Evolutionary conservation across 2,888 invertebrate genomes (phyloP).

Genomic region (Cepaea hortensis): DNA sequence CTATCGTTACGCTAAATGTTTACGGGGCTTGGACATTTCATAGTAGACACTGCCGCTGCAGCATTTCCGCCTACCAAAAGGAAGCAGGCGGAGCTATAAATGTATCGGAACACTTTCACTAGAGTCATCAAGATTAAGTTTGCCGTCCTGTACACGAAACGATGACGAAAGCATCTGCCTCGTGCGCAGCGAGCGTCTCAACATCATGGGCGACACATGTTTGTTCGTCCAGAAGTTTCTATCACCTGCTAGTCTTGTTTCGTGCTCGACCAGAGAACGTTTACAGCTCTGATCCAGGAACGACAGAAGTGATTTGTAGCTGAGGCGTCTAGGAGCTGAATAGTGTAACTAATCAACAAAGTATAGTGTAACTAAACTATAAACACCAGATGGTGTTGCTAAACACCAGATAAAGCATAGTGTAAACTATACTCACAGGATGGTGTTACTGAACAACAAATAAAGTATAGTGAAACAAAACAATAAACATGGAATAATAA

Average conservation of each 20-base stretch:
- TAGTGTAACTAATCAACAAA: too few species aligned
- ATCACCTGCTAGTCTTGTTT: slow-evolving; percentile 6
- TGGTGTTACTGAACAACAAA: too few species aligned
- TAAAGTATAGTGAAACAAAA: too few species aligned
- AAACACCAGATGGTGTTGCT: too few species aligned
- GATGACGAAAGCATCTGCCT: slow-evolving; percentile 14
- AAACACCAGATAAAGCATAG: too few species aligned
- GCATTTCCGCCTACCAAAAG: not conserved
- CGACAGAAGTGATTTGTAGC: not conserved
- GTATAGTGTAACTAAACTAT: too few species aligned
- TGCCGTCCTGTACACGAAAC: not conserved
- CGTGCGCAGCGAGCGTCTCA: not conserved
- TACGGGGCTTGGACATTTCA: slow-evolving; percentile 4
- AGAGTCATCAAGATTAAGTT: slow-evolving; percentile 6
- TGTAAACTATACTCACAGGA: too few species aligned
- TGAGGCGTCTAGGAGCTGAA: too few species aligned
- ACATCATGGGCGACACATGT: slow-evolving; percentile 10
- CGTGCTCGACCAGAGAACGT: not conserved
- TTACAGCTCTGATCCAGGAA: not conserved
- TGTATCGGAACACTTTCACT: not conserved
- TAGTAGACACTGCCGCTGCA: slow-evolving; percentile 11
- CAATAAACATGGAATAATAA: too few species aligned
- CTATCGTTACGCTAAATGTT: slow-evolving; percentile 5
- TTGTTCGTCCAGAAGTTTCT: not conserved
- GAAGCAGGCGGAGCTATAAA: slow-evolving; percentile 16